Conservation (phyloP, 2,888 invertebrate genomes). For the Nomada ruficornis region DNA sequence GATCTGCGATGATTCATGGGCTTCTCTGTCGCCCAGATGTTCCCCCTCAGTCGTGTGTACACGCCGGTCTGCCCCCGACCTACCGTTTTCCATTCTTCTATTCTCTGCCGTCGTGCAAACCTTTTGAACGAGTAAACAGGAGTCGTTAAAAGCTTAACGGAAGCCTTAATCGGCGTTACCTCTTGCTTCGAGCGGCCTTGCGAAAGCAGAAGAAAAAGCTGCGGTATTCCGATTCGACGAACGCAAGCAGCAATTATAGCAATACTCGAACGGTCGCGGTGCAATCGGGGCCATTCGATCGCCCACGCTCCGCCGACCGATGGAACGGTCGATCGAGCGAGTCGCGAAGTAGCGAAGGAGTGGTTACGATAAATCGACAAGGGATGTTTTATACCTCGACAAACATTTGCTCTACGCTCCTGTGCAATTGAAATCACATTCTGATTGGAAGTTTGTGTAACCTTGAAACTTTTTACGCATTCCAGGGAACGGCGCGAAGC, state of each 20-base stretch:
- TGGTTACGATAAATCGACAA: conserved; percentile 48
- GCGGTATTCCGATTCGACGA: too few species aligned
- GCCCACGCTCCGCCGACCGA: conserved; percentile 15
- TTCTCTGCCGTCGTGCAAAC: neutral
- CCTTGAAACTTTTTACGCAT: conserved; percentile 51
- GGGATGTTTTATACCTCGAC: neutral
- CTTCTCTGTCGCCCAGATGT: neutral
- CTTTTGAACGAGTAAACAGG: too few species aligned
- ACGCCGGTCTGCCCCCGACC: neutral
- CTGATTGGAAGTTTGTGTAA: conserved; percentile 14
- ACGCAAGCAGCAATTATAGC: too few species aligned
- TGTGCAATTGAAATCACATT: neutral
- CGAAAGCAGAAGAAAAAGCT: too few species aligned
- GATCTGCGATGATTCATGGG: conserved; percentile 7
- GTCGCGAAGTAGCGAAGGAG: conserved; percentile 2
- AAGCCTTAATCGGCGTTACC: too few species aligned
- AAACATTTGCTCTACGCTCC: too few species aligned
- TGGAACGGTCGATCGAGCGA: neutral
- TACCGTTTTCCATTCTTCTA: neutral
- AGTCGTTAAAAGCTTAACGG: too few species aligned
- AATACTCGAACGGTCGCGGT: too few species aligned
- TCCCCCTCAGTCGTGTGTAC: neutral
- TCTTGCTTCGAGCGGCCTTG: too few species aligned
- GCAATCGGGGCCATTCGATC: neutral
- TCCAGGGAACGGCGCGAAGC: conserved; percentile 88